Conservation (phyloP, 2,888 invertebrate species). For the Polydrusus pterygomalis region DNA sequence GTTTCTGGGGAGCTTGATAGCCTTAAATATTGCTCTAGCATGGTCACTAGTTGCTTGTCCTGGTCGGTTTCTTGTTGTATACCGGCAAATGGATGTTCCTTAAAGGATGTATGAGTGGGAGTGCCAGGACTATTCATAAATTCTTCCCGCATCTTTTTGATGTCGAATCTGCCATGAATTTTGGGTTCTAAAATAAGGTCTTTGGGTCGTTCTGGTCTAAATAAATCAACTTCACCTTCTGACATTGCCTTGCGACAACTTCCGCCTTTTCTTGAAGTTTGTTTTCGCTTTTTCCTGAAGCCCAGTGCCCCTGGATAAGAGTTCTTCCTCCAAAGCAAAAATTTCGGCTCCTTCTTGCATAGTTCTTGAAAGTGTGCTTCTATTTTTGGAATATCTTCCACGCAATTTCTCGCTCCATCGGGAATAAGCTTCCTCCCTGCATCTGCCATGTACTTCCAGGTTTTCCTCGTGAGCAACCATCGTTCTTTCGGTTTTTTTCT, state of each 20-base stretch:
- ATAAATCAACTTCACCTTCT: conserved; percentile 77
- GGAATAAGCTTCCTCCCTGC: conserved; percentile 90
- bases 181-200: conserved; percentile 66
- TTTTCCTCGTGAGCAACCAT: conserved; percentile 91
- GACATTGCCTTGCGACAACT: conserved; percentile 81
- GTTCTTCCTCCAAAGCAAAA: conserved; percentile 87
- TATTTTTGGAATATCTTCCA: conserved; percentile 86
- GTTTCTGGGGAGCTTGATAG: conserved; percentile 69
- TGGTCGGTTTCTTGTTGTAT: conserved; percentile 63
- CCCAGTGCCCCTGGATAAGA: conserved; percentile 85
- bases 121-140: conserved; percentile 76
- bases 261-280: conserved; percentile 77
- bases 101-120: conserved; percentile 53
- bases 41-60: conserved; percentile 76
- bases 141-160: conserved; percentile 81
- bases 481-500: conserved; percentile 83
- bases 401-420: conserved; percentile 83
- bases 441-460: conserved; percentile 95
- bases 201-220: conserved; percentile 73
- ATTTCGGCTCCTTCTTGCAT: conserved; percentile 85
- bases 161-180: conserved; percentile 78
- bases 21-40: conserved; percentile 80
- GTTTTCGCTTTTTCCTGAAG: conserved; percentile 75
- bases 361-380: conserved; percentile 90
- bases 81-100: conserved; percentile 57